Evolutionary conservation across 1,140 invertebrate species (phyloP).

Genomic region (Cotesia typhae): DNA sequence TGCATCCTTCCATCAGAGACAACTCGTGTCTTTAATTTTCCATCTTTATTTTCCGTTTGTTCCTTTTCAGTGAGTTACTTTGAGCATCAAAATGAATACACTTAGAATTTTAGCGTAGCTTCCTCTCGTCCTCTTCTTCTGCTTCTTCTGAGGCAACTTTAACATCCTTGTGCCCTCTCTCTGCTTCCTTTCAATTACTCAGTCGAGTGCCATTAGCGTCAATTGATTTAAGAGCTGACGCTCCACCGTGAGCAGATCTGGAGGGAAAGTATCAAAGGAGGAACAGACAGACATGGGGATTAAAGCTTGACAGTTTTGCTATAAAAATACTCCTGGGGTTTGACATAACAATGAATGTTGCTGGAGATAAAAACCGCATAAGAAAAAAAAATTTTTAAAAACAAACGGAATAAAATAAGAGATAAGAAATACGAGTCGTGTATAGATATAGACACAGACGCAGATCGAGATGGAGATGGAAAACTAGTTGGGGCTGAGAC

Average conservation of each 20-base stretch:
- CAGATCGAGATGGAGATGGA: background rate
- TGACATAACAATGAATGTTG: background rate
- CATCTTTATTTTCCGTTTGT: too few relatives aligned
- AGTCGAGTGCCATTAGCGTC: constrained; percentile 35
- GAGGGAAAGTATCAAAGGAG: constrained; percentile 23
- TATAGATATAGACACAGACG: background rate
- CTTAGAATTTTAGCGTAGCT: too few relatives aligned
- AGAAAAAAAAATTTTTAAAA: too few relatives aligned
- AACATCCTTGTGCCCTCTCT: background rate
- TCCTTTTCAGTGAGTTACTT: too few relatives aligned
- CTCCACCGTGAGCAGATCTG: too few relatives aligned
- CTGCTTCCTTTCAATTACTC: constrained; percentile 43
- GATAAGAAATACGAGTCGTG: too few relatives aligned
- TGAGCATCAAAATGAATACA: too few relatives aligned
- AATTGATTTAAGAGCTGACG: constrained; percentile 46
- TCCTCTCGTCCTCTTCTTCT: background rate
- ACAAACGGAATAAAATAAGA: too few relatives aligned
- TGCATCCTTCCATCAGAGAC: too few relatives aligned
- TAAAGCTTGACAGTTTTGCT: background rate
- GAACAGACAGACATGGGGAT: background rate
- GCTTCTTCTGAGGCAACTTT: background rate
- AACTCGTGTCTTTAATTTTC: too few relatives aligned
- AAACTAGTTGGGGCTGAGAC: constrained; percentile 5
- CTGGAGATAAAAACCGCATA: background rate
- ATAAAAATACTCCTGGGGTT: background rate